These are phyloP conservation scores for Encarsia formosa DNA, from an alignment of 2,888 invertebrate genomes.

Conservation along the genomic window DNA sequence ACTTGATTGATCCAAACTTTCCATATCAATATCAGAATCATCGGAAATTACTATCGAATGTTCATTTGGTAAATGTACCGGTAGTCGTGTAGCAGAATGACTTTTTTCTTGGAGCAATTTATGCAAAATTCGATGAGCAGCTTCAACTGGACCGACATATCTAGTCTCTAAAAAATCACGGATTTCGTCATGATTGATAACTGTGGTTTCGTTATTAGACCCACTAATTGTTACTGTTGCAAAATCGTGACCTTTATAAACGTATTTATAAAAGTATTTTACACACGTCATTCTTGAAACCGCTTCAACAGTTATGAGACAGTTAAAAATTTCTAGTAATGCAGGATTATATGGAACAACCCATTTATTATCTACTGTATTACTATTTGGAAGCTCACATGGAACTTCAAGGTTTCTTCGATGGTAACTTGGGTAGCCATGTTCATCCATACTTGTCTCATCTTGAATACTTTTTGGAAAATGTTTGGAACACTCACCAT, in stretches of 20 bases:
- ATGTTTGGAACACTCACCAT: conserved; percentile 34
- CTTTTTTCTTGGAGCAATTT: conserved; percentile 26
- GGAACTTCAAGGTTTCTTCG: conserved; percentile 7
- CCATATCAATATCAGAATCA: neutral
- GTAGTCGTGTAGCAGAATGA: conserved; percentile 22
- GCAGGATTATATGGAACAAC: conserved; percentile 36
- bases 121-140: conserved; percentile 26
- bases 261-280: conserved; percentile 22
- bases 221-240: too few relatives aligned
- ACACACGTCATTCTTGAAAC: conserved; percentile 34
- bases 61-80: conserved; percentile 26
- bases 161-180: conserved; percentile 28
- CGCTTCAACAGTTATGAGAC: conserved; percentile 38
- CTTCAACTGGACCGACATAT: conserved; percentile 29
- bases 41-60: conserved; percentile 12
- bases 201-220: neutral
- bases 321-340: conserved; percentile 29
- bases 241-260: too few relatives aligned
- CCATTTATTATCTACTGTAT: conserved; percentile 38
- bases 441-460: conserved; percentile 29
- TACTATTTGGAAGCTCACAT: conserved; percentile 25
- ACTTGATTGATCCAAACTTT: neutral
- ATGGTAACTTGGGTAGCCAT: conserved; percentile 36
- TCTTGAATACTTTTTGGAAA: conserved; percentile 34
- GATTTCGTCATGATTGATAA: conserved; percentile 28